Conservation (phyloP, 2,888 invertebrate species). For the Cataglyphis livida region DNA sequence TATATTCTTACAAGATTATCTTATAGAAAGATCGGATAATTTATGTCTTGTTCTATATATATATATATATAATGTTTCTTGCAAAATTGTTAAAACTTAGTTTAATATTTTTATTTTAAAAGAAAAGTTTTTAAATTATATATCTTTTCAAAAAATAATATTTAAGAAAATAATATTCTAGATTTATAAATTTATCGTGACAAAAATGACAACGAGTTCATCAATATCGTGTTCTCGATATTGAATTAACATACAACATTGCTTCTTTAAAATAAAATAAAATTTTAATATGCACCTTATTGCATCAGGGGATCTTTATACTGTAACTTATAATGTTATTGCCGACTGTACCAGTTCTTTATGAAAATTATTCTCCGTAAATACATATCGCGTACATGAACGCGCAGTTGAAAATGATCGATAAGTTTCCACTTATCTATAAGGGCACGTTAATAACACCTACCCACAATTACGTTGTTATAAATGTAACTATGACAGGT, state of each 20-base stretch:
- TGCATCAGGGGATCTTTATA: background rate
- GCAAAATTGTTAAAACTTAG: background rate
- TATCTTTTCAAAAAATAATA: background rate
- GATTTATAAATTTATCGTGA: background rate
- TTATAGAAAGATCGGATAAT: background rate
- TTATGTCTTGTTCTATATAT: background rate
- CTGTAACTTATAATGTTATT: background rate
- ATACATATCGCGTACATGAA: conserved; percentile 16
- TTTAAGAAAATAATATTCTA: background rate
- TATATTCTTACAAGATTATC: background rate
- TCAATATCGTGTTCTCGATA: background rate
- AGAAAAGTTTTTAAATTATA: background rate
- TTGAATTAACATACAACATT: background rate
- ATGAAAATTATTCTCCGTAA: conserved; percentile 7
- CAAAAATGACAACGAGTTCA: background rate
- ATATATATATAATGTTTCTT: background rate
- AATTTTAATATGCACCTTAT: background rate
- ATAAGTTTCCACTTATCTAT: conserved; percentile 57
- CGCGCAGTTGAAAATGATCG: conserved; percentile 29
- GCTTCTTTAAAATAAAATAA: conserved; percentile 3
- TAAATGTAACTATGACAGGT: conserved; percentile 7
- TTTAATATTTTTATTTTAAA: background rate
- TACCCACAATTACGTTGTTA: conserved; percentile 19
- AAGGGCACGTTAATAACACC: conserved; percentile 39
- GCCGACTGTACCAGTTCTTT: background rate